Evolutionary conservation across 2,797 vertebrate genomes (phyloP), one percentile per base, ranked within the genome.

Genomic region (Merluccius polli): DNA sequence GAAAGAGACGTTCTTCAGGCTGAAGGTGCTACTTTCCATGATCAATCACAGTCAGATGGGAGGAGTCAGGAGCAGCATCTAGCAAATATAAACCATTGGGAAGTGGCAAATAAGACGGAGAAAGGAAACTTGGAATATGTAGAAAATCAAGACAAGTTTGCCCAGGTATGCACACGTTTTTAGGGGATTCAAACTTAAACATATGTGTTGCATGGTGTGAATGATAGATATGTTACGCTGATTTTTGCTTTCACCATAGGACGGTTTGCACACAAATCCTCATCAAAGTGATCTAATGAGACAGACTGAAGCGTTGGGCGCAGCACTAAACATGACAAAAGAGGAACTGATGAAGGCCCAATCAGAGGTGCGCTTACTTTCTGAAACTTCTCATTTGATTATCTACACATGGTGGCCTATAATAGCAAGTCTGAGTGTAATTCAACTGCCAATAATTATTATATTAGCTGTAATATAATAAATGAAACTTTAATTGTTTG

Each of bases 301-400:
- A 67, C 78, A 90, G 75, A 76, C 78, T 9, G 85, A 89, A 79
- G 75, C 77, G 52, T 83, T 90, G 74, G 75, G 68, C 74, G 72
- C 38, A 77, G 83, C 93, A 77, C 83, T 93, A 32, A 88, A 90
- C 71, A 83, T 29, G 30, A 89, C 86, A 71, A 78, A n/a, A 70
- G 87, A 89, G 10, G 88, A 94, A 79, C 83, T 94, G 82, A 89
- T 92, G 73, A 89, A 90, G 69, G 88, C 86, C 69, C 86, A 82
- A 63, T 75, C 29, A 36, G 92, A 94, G 83, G 95, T 95, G 87
- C 79, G 84, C 29, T n/a, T 24, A 35, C 32, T 72, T 71, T 6
- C 48, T 44, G 65, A 0, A 18, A 18, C 31, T 33, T 77, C 13
- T 13, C 0, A n/a, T 80, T 35, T 44, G 6, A 24, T 74, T 5